Percentiles rank a stretch among this genome's conserved stretches.
These are phyloP conservation scores for Cochlearius cochlearius DNA, from an alignment of 2,113 vertebrate species.

Conservation along the genomic window DNA sequence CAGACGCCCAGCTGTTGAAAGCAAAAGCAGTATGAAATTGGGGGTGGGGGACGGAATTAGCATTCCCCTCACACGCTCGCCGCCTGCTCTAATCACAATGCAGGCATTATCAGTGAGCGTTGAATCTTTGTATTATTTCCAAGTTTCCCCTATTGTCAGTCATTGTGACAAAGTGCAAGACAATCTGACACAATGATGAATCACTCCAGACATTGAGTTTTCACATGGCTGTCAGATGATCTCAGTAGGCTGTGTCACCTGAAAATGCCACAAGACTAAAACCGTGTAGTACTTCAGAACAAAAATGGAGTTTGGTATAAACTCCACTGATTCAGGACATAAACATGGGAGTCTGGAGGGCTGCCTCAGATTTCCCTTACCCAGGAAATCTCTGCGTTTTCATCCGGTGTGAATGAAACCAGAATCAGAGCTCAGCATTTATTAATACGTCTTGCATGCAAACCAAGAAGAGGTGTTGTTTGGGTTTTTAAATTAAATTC, in stretches of 20 bases:
- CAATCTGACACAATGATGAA: slow-evolving; percentile 95
- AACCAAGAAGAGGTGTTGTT: not conserved
- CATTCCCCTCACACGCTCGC: slow-evolving; percentile 65
- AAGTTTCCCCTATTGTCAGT: slow-evolving; percentile 88
- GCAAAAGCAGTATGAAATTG: slow-evolving; percentile 24
- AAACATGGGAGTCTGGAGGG: not conserved
- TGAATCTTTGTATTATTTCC: slow-evolving; percentile 84
- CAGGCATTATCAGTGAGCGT: slow-evolving; percentile 81
- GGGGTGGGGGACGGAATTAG: slow-evolving; percentile 38
- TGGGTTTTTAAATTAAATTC: not conserved
- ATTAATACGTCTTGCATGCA: not conserved
- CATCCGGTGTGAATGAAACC: not conserved
- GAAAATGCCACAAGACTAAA: slow-evolving; percentile 77
- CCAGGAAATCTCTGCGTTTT: not conserved
- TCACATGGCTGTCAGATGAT: slow-evolving; percentile 86
- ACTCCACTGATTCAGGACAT: slow-evolving; percentile 20
- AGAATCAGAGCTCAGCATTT: not conserved
- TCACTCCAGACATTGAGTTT: slow-evolving; percentile 90
- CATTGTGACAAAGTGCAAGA: slow-evolving; percentile 89
- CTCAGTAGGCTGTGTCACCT: slow-evolving; percentile 82
- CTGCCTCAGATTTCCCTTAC: not conserved
- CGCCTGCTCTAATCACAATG: slow-evolving; percentile 80
- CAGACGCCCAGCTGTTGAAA: slow-evolving; percentile 36
- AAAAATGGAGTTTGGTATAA: slow-evolving; percentile 44
- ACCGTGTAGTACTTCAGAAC: slow-evolving; percentile 16